A percentile compares a stretch with the other conserved stretches of the same genome.
Conservation (phyloP, 23 tunicate species). For the Phallusia fumigata region DNA sequence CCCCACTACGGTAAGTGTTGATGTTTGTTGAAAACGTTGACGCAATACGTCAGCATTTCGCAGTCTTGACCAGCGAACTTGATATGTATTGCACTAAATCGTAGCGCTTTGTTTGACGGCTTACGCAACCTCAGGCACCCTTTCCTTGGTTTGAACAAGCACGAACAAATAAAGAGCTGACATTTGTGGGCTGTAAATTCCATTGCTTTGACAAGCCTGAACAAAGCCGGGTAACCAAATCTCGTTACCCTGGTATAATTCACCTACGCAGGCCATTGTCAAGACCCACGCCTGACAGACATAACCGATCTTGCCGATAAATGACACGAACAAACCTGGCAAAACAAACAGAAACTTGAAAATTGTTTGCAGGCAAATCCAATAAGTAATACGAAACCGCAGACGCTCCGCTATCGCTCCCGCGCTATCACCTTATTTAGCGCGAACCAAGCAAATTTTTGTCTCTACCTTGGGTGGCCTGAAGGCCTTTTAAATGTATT, state of each 20-base stretch:
- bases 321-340: not conserved
- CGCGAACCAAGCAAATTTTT: not conserved
- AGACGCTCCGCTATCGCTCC: not conserved
- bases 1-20: no score
- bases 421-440: not conserved
- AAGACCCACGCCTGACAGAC: not conserved
- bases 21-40: no score
- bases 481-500: no score
- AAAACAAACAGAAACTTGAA: slow-evolving; percentile 1
- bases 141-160: not conserved
- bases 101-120: no score
- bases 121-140: not conserved
- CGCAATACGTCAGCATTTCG: no score
- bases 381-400: slow-evolving; percentile 1
- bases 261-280: not conserved
- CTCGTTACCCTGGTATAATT: not conserved
- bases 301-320: not conserved
- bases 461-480: no score
- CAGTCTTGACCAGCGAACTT: no score
- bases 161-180: not conserved
- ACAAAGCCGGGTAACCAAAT: not conserved
- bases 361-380: not conserved
- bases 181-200: not conserved
- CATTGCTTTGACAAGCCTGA: not conserved
- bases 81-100: no score